These are phyloP conservation scores for Camptogramma bilineatum DNA, from an alignment of 2,888 invertebrate genomes.

Conservation along the genomic window DNA sequence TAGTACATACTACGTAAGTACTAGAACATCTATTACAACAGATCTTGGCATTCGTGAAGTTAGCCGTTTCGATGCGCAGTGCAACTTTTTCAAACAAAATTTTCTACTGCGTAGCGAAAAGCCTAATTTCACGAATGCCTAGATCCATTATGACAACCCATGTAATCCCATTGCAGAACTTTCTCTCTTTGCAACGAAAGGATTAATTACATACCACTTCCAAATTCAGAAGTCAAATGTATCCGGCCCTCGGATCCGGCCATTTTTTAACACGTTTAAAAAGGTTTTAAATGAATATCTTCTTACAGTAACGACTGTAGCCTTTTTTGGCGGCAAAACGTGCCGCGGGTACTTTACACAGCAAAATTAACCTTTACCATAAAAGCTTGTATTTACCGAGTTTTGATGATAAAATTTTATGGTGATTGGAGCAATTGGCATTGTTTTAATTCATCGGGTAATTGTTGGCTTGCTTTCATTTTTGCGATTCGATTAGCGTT, in stretches of 20 bases:
- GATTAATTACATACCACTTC: neutral
- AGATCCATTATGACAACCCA: too few species aligned
- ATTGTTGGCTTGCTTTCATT: constrained; percentile 1
- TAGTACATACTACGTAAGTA: too few species aligned
- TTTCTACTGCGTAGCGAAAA: too few species aligned
- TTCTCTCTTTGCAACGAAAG: neutral
- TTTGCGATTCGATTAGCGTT: neutral
- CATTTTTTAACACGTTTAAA: neutral
- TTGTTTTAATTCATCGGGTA: constrained; percentile 15
- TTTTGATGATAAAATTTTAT: constrained; percentile 36
- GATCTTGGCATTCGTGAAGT: too few species aligned
- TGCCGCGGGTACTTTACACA: constrained; percentile 13
- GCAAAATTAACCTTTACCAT: constrained; percentile 31
- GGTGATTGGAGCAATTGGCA: constrained; percentile 15
- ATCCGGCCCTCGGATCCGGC: too few species aligned
- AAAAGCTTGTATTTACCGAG: constrained; percentile 21
- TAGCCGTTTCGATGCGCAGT: too few species aligned
- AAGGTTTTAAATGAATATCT: neutral
- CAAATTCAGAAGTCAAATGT: constrained; percentile 8
- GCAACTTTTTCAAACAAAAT: too few species aligned
- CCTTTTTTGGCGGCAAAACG: constrained; percentile 33
- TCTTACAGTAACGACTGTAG: constrained; percentile 20
- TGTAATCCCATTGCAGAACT: too few species aligned
- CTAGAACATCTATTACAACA: too few species aligned
- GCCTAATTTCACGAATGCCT: too few species aligned